Base-by-base conservation (phyloP, 92 coral and sea anemone genomes). In the Porites lobata region DNA sequence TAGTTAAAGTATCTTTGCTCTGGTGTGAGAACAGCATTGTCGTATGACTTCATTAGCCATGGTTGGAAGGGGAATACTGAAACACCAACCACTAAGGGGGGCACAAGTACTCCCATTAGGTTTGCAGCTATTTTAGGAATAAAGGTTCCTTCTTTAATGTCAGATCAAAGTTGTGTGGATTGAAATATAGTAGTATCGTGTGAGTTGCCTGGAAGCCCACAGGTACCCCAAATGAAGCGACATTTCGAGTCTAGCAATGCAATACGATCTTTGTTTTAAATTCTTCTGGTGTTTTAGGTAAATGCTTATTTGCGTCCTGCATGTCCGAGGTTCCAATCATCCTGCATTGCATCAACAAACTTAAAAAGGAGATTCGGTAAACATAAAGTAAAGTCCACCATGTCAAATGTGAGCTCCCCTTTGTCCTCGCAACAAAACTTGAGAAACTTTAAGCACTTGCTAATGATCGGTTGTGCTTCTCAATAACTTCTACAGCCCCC, bases 181-280 rank as follows among this genome's bases (percentile, higher is more conserved):
- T 89, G 76, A 43, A 92, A 89, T 17, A 85, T 75, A 9, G 85
- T 65, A 43, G 88, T 65, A 38, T 38, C 6, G 6, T 38, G 6
- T 4, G 47, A 38, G 47, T 38, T 38, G 47, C 47, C 47, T 38
- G 95, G 95, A 74, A 85, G 86, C 7, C 93, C 86, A 69, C 86
- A 85, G 57, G 91, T 80, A 21, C 78, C 93, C 95, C 95, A 89
- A 8, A 81, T 75, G 77, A 92, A 89, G 22, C 88, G 56, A 72
- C 84, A 92, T 20, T 90, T 80, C 21, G 90, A 65, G 72, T 92
- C 95, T 19, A 89, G 88, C 85, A 89, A 61, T 7, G 79, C 71
- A 77, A 88, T 1, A 80, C 9, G 6, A 93, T 86, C 72, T 93
- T 38, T 38, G 47, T 38, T 38, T 38, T 4, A 4, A 38, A 38